Evolutionary conservation across 2,888 invertebrate genomes (phyloP).

Genomic region (Luperina testacea): DNA sequence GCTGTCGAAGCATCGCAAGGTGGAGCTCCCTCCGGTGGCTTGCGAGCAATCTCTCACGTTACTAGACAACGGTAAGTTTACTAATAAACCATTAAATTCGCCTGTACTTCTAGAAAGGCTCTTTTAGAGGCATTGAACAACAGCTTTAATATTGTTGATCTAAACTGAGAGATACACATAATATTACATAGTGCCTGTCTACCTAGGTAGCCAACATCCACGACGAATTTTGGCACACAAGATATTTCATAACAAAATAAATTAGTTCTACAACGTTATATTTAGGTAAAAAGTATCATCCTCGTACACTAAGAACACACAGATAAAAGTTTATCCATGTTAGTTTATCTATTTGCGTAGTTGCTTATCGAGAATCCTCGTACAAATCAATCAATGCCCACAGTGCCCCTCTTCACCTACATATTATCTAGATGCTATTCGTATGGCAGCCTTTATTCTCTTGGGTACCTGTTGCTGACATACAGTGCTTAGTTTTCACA

Average conservation of each 20-base stretch:
- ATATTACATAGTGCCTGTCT: neutral
- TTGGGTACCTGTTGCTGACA: constrained; percentile 60
- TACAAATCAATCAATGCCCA: constrained; percentile 49
- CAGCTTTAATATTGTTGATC: constrained; percentile 3
- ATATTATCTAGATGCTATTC: constrained; percentile 36
- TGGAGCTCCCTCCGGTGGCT: constrained; percentile 89
- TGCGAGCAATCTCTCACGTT: constrained; percentile 80
- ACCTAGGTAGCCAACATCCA: neutral
- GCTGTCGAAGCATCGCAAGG: constrained; percentile 91
- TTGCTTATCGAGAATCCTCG: constrained; percentile 57
- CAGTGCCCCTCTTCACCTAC: constrained; percentile 37
- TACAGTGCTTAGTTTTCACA: constrained; percentile 69
- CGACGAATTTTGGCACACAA: constrained; percentile 5
- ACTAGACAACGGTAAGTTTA: constrained; percentile 82
- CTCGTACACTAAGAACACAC: constrained; percentile 20
- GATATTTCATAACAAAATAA: constrained; percentile 28
- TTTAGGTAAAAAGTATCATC: constrained; percentile 16
- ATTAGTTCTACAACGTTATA: neutral
- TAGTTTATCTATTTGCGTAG: constrained; percentile 56
- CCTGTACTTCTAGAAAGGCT: neutral
- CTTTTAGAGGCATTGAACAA: constrained; percentile 1
- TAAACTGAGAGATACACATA: neutral
- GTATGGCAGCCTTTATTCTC: constrained; percentile 39
- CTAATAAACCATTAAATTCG: constrained; percentile 28
- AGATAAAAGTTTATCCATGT: constrained; percentile 49